Conservation (phyloP, 2,888 invertebrate genomes). For the Tipula vernalis region DNA sequence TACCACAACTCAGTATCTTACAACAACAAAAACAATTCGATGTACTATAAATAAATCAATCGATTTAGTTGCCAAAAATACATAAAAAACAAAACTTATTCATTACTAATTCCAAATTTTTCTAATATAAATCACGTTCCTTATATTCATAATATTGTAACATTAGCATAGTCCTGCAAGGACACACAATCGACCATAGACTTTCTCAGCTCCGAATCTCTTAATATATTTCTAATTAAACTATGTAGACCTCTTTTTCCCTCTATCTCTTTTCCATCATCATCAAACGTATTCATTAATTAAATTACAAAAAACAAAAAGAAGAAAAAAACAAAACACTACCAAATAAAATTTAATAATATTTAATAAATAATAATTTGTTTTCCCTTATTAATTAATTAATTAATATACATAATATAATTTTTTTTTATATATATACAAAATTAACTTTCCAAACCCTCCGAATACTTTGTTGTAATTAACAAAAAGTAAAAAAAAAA, state of each 20-base stretch:
- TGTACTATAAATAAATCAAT: too few relatives aligned
- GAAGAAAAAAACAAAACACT: background rate
- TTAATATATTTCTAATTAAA: background rate
- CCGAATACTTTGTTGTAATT: background rate
- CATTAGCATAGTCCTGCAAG: background rate
- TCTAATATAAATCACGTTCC: background rate
- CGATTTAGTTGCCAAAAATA: background rate
- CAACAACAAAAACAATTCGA: background rate
- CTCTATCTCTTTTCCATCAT: background rate
- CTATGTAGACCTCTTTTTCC: background rate
- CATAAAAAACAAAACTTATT: background rate
- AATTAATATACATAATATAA: background rate
- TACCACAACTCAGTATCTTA: background rate
- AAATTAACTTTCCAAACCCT: slow-evolving; percentile 4
- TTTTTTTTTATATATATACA: background rate
- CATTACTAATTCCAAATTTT: too few relatives aligned
- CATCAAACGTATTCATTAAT: background rate
- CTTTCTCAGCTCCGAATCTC: background rate
- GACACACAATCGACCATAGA: background rate
- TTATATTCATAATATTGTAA: too few relatives aligned
- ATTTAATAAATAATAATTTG: background rate
- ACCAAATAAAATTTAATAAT: background rate
- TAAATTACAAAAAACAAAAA: background rate
- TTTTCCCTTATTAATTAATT: background rate
- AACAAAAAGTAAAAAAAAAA: background rate